These are phyloP conservation scores for Rhingia campestris DNA, from an alignment of 2,888 invertebrate species.

Conservation along the genomic window DNA sequence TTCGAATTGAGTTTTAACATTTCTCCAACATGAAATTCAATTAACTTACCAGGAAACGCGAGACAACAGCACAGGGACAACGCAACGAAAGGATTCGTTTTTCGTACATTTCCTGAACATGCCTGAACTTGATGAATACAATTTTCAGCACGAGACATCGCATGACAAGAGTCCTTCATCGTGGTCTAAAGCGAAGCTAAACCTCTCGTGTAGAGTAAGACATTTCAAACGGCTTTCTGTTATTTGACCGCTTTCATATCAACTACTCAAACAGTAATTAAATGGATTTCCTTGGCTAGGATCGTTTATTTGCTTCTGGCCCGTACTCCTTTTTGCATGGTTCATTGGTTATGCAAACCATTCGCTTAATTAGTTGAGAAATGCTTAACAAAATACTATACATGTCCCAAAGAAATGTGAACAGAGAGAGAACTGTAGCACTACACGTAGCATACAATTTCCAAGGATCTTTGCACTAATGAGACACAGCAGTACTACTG, in stretches of 20 bases:
- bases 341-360: constrained; percentile 37
- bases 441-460: constrained; percentile 36
- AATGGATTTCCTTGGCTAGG: constrained; percentile 13
- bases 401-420: background rate
- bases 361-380: constrained; percentile 60
- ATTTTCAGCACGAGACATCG: constrained; percentile 63
- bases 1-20: constrained; percentile 47
- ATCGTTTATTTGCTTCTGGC: background rate
- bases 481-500: constrained; percentile 30
- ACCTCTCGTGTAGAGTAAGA: constrained; percentile 16
- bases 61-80: background rate
- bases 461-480: constrained; percentile 60
- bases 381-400: constrained; percentile 13
- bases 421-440: background rate
- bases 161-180: constrained; percentile 29
- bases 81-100: constrained; percentile 37
- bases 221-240: background rate
- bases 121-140: constrained; percentile 39
- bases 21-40: constrained; percentile 53
- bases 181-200: constrained; percentile 19
- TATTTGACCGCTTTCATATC: constrained; percentile 33
- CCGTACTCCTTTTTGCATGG: background rate
- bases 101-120: constrained; percentile 58
- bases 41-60: constrained; percentile 17
- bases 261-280: constrained; percentile 45